Percentiles rank a stretch among this genome's conserved stretches.
phyloP scores from a whole-genome alignment of 2,888 invertebrate genomes.

The Dasysyrphus tricinctus region DNA sequence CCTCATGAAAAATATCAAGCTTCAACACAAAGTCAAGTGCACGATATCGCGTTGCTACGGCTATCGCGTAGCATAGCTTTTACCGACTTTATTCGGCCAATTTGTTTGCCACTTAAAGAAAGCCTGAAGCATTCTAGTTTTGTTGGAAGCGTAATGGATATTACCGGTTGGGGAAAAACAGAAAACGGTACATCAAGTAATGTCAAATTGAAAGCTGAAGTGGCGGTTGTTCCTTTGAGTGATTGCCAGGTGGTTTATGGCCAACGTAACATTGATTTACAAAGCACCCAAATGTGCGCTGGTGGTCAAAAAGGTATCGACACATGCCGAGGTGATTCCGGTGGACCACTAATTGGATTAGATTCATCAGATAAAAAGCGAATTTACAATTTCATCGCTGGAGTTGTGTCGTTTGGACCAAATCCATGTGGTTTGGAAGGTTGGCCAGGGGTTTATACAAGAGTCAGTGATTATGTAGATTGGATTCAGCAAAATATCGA shows the following conservation, averaged over 20 bases:
- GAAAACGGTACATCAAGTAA: conserved; percentile 84
- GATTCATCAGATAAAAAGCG: conserved; percentile 77
- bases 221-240: conserved; percentile 83
- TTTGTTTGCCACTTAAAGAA: conserved; percentile 85
- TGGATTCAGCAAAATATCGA: conserved; percentile 84
- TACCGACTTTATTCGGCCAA: conserved; percentile 85
- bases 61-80: conserved; percentile 84
- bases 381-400: conserved; percentile 85
- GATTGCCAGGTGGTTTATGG: conserved; percentile 85
- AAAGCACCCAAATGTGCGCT: conserved; percentile 85
- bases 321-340: conserved; percentile 86
- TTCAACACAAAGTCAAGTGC: conserved; percentile 85
- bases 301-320: conserved; percentile 85
- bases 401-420: conserved; percentile 87
- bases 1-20: conserved; percentile 87
- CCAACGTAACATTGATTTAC: conserved; percentile 82
- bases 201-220: conserved; percentile 84
- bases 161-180: conserved; percentile 88
- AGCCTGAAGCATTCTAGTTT: conserved; percentile 80
- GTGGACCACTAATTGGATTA: conserved; percentile 86
- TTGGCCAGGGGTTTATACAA: conserved; percentile 87
- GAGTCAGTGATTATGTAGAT: conserved; percentile 85
- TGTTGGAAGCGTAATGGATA: conserved; percentile 83
- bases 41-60: conserved; percentile 90
- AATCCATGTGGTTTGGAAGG: conserved; percentile 86